Base-by-base conservation (phyloP, 2,888 invertebrate species). In the Drosophila kambysellisi region DNA sequence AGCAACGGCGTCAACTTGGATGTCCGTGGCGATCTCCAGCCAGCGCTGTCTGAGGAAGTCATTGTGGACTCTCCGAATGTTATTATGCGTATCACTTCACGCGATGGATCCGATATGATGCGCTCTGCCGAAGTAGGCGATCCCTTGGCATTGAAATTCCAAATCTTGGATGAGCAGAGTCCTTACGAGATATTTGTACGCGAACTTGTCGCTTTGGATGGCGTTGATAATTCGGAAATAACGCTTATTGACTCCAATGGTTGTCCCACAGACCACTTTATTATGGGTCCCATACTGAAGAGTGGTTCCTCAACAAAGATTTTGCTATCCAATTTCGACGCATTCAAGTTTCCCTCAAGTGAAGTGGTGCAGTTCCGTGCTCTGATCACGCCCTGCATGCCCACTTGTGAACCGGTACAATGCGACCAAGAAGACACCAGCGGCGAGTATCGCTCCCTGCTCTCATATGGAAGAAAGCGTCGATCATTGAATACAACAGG, bases 161-260 rank as follows among this genome's bases (percentile, higher is more conserved):
- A 98, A 94, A 98, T 98, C 90, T 95, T 98, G 93, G 98, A 98
- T 93, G 96, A 96, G 91, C 97, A 97, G 94, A 98, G 97, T 90
- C 98, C 98, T 37, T 98, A 97, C 94, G 98, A 98, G 94, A 98
- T 98, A 91, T 98, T 98, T 92, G 98, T 98, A 39, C 95, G 98
- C 75, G 98, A 98, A 94, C 94, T 98, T 91, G 97, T 98, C 68
- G 98, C 98, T 63, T 96, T 98, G 97, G 98, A 98, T 92, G 98
- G 98, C 60, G 96, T 97, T 58, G 98, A 98, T 93, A 97, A 97
- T 83, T 97, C 97, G 91, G 98, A 98, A 94, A 98, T 98, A 88
- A 96, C 97, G 67, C 95, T 98, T 69, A 97, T 98, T 92, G 98
- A 98, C 93, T 96, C 97, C 75, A 95, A 96, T 88, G 98, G 98